Base-by-base conservation (phyloP, 2,888 invertebrate genomes). In the Ornithoptera priamus region DNA sequence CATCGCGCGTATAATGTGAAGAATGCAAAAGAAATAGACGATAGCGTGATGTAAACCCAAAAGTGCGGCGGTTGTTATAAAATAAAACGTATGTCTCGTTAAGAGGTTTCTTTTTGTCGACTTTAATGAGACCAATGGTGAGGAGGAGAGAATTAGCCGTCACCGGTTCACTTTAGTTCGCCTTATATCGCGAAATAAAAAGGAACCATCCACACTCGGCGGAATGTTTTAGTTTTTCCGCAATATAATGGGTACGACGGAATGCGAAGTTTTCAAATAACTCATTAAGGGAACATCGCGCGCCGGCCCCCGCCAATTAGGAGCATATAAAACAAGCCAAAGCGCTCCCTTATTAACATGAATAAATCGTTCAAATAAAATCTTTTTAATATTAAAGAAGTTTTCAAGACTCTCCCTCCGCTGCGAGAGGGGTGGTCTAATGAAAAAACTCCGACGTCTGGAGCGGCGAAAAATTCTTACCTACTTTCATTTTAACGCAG, bases 361-460 rank as follows among this genome's bases (percentile, higher is more conserved):
- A 69, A 69, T 65, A 58, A 66, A 65, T 62, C 60, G 30, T 63
- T 70, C 53, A 62, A 63, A 70, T 67, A 63, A 66, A 70, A 70
- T 70, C 62, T 70, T 67, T 68, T 70, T 63, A 70, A 70, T 70
- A 67, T 70, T 69, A 69, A 69, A 69, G 61, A 70, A 70, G 70
- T 70, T 70, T 30, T 70, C 63, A 62, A 70, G 66, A 70, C 70
- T 67, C 59, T 63, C 46, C 46, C 59, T 66, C 46, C 46, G n/a
- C 70, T 30, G 56, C 20, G 65, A 30, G 50, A 59, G 66, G 58
- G 18, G 53, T 50, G 66, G 20, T 70, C 66, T 70, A 70, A 70
- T 70, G 70, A 70, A 70, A 67, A 70, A 70, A 70, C 62, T 70
- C 70, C 15, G 53, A n/a, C 70, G 66, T 67, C 70, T 70, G 58